Base-by-base conservation (phyloP, 2,113 vertebrate genomes). In the Theristicus caerulescens region DNA sequence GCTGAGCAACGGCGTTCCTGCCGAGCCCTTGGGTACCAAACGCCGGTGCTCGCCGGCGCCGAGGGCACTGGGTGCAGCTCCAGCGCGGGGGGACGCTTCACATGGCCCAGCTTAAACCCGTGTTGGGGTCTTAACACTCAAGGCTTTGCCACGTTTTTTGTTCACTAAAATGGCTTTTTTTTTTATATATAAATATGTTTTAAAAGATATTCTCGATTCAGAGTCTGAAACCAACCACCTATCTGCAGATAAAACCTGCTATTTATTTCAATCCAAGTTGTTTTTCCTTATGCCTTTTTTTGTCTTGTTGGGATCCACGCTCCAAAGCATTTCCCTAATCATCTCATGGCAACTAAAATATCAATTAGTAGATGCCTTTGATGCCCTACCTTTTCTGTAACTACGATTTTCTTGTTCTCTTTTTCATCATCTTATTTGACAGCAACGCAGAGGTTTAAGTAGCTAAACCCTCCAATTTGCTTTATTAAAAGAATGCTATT, bases 281-380 rank as follows among this genome's bases (percentile, higher is more conserved):
- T 42, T 49, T 79, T 61, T 21, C 8, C 11, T 2, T 14, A 0
- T 1, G 6, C 5, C 15, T 65, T 83, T 74, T 79, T 80, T 81
- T 49, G 17, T 10, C 27, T 58, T 18, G 8, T 22, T 88, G 73
- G 38, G 13, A 38, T 81, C 47, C 18, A 8, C 0, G 0, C 14
- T 85, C 80, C 52, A 38, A 13, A 76, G 20, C 46, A 6, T 71
- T 73, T 76, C 58, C 42, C 14, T 55, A 1, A 49, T 66, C 6
- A 13, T 58, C 44, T 54, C 38, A 2, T 24, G 42, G 67, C 47
- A 76, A 13, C 24, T 79, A 2, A 70, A 82, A n/a, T 38, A 34
- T 0, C 17, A 7, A 27, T 61, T 16, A 42, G 15, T 16, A 31
- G 46, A 4, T 71, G 57, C 31, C 31, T 57, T 66, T 61, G 18